Percentiles rank a stretch among this genome's conserved stretches.
These are phyloP conservation scores for Morpho helenor DNA, from an alignment of 2,888 invertebrate genomes.

Conservation along the genomic window DNA sequence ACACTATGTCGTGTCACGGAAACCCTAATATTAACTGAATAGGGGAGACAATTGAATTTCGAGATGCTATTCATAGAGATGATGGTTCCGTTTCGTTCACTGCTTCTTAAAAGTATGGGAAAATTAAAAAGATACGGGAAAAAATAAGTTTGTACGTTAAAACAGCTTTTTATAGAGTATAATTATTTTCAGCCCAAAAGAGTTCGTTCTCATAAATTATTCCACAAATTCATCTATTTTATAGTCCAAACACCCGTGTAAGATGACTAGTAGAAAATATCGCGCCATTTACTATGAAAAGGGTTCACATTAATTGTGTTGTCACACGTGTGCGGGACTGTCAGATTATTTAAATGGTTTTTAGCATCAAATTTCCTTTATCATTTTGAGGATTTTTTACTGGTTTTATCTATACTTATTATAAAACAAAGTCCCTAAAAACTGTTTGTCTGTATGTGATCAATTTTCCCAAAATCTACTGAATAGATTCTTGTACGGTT, in stretches of 20 bases:
- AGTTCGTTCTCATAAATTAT: too few species aligned
- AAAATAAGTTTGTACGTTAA: too few species aligned
- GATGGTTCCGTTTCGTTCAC: too few species aligned
- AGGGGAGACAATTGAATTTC: constrained; percentile 14
- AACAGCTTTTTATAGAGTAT: too few species aligned
- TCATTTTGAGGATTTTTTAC: constrained; percentile 1
- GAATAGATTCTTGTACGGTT: too few species aligned
- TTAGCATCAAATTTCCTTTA: constrained; percentile 11
- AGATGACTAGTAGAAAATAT: constrained; percentile 44
- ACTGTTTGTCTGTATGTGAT: too few species aligned
- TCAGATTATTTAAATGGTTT: constrained; percentile 21
- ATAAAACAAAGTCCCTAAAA: too few species aligned
- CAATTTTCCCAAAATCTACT: too few species aligned
- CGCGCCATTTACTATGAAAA: constrained; percentile 58
- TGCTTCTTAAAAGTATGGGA: background rate
- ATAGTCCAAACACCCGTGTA: constrained; percentile 16
- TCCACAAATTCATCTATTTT: background rate
- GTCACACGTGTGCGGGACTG: constrained; percentile 49
- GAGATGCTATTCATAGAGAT: background rate
- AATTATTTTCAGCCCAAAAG: too few species aligned
- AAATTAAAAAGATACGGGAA: background rate
- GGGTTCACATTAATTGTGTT: constrained; percentile 58
- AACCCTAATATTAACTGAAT: constrained; percentile 14
- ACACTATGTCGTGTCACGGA: constrained; percentile 23
- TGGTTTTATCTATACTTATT: background rate